Percentiles rank a stretch among this genome's conserved stretches.
Evolutionary conservation across 1,140 invertebrate species (phyloP).

Genomic region (Penaeus indicus): DNA sequence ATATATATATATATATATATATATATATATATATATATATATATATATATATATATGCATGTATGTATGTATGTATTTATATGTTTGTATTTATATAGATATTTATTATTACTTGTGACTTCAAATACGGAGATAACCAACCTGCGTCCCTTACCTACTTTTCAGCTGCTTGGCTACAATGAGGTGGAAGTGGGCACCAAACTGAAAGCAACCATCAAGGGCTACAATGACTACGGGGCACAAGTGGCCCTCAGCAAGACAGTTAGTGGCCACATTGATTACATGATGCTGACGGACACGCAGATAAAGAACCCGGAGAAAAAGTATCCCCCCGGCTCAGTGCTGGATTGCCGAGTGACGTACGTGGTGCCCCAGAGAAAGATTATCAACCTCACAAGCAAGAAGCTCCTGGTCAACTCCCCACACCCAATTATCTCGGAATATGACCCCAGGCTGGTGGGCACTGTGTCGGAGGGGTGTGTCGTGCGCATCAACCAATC

Average conservation of each 20-base stretch:
- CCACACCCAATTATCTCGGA: constrained; percentile 27
- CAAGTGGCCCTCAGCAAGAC: constrained; percentile 37
- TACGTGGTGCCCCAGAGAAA: constrained; percentile 19
- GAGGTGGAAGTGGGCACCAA: constrained; percentile 12
- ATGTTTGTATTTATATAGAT: too few species aligned
- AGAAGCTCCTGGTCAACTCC: constrained; percentile 30
- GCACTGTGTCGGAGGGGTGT: constrained; percentile 19
- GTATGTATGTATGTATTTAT: too few species aligned
- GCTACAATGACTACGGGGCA: constrained; percentile 16
- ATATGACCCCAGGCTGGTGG: constrained; percentile 2
- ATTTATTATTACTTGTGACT: neutral
- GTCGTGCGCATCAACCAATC: constrained; percentile 11
- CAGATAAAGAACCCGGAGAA: constrained; percentile 38
- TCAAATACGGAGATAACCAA: neutral
- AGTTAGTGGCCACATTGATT: constrained; percentile 33
- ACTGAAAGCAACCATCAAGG: constrained; percentile 31
- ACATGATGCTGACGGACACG: constrained; percentile 23
- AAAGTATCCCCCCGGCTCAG: neutral
- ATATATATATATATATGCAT: too few species aligned
- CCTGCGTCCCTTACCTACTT: neutral
- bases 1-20: too few species aligned
- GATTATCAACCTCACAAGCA: constrained; percentile 33
- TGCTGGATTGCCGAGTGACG: constrained; percentile 15
- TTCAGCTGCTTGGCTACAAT: constrained; percentile 24
- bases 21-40: too few species aligned